Base-by-base conservation (phyloP, 2,113 vertebrate species). In the Paraplagusia blochii region DNA sequence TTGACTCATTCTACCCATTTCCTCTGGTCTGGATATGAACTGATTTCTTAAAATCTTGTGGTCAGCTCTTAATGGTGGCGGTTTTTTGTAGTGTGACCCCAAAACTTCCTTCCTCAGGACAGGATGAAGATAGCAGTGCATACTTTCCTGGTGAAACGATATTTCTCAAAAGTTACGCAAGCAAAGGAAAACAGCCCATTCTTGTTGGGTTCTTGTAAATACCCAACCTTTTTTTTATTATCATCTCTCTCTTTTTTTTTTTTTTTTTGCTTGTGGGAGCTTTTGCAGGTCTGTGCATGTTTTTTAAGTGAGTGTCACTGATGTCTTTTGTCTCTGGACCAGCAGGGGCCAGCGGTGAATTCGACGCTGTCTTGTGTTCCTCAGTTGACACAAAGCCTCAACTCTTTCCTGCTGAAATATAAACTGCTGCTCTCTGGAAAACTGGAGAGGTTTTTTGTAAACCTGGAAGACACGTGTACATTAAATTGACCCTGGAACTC, bases 61-160 rank as follows among this genome's bases (percentile, higher is more conserved):
- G 16, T 36, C 66, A 58, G 54, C 59, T 51, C 19, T 44, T 51
- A 50, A 53, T 43, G 47, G 50, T 45, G 44, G 68, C 72, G 53
- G 63, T 58, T 61, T 71, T 56, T 72, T 56, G 66, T 43, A 55
- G 34, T 55, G 44, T 70, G 74, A 76, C 66, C 52, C 42, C n/a
- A 50, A 56, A 47, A 19, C 77, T 84, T 89, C 84, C 84, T 89
- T 88, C 80, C 85, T 73, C 81, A 76, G 83, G 78, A 86, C 69
- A 72, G 69, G 63, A 66, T 38, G 43, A 44, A 78, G 80, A 87
- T 87, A 84, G 48, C 44, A 39, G 36, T 11, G 62, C 67, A 85
- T 80, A 79, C 35, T 88, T 83, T 76, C 59, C 66, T 17, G 53
- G 45, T 73, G 75, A 81, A 43, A 76, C 59, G 67, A 34, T 60